phyloP scores from a whole-genome alignment of 2,797 vertebrate genomes.

The Anguilla anguilla region DNA sequence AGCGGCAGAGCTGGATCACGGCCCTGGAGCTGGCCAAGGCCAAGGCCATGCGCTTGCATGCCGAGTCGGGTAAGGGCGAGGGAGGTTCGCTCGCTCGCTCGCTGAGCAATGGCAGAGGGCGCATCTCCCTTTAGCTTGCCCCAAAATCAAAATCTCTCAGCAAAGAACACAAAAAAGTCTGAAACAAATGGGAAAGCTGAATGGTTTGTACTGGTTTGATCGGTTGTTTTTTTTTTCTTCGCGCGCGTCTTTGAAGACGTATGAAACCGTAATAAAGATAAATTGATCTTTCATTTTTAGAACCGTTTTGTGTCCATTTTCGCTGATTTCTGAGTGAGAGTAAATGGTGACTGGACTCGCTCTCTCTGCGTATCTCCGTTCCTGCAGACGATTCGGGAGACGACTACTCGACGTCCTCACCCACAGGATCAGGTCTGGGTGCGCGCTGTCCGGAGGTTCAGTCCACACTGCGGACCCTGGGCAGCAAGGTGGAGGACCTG shows the following conservation, averaged over 20 bases:
- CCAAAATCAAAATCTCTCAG: too few species aligned
- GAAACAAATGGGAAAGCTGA: background rate
- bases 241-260: too few species aligned
- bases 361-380: background rate
- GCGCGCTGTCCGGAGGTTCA: constrained; percentile 88
- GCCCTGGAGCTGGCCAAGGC: constrained; percentile 93
- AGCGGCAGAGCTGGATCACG: constrained; percentile 94
- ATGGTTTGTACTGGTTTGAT: background rate
- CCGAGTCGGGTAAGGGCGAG: constrained; percentile 83
- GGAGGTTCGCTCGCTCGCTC: background rate
- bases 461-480: constrained; percentile 85
- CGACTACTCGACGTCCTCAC: constrained; percentile 76
- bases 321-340: background rate
- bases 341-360: too few species aligned
- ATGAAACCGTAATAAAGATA: too few species aligned
- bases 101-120: background rate
- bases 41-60: constrained; percentile 89
- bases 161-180: too few species aligned
- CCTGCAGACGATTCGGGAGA: constrained; percentile 89
- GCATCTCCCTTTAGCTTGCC: background rate
- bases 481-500: constrained; percentile 93
- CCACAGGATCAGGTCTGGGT: constrained; percentile 69
- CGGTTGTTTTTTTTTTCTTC: too few species aligned
- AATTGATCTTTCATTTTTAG: too few species aligned
- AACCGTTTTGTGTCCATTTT: background rate